A percentile compares a stretch with the other conserved stretches of the same genome.
These are phyloP conservation scores for Microplitis mediator DNA, from an alignment of 1,140 invertebrate genomes.

Conservation along the genomic window DNA sequence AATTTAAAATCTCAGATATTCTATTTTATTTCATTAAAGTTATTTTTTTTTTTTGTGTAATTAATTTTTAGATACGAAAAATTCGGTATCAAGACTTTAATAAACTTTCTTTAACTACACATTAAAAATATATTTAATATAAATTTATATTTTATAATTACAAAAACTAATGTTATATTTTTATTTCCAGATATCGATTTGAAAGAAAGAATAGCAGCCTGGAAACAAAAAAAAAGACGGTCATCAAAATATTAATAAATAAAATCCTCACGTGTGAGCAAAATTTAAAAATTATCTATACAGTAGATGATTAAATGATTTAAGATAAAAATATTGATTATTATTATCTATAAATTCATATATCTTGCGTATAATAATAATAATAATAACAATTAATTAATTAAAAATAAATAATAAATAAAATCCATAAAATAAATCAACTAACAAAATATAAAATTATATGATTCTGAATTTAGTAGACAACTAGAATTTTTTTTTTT, in stretches of 20 bases:
- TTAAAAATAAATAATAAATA: background rate
- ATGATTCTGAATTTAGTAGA: no score
- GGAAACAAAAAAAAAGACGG: constrained; percentile 76
- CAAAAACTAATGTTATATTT: constrained; percentile 22
- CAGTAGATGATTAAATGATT: background rate
- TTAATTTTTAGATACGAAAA: background rate
- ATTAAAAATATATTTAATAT: background rate
- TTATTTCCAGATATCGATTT: constrained; percentile 71
- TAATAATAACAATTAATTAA: constrained; percentile 1
- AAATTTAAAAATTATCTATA: constrained; percentile 32
- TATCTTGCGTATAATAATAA: background rate
- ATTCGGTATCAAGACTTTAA: background rate
- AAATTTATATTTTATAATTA: no score
- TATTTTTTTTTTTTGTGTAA: background rate
- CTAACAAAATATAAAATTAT: no score
- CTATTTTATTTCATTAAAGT: no score
- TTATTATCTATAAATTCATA: no score
- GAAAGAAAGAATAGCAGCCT: constrained; percentile 77
- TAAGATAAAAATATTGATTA: background rate
- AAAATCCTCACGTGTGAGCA: constrained; percentile 26
- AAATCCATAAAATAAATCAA: no score
- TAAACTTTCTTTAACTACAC: no score
- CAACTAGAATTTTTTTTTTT: no score
- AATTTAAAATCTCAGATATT: no score
- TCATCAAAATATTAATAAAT: constrained; percentile 51